Percentiles rank a stretch among this genome's conserved stretches.
Conservation (phyloP, 2,113 vertebrate species). For the Microcebus tavaratra region DNA sequence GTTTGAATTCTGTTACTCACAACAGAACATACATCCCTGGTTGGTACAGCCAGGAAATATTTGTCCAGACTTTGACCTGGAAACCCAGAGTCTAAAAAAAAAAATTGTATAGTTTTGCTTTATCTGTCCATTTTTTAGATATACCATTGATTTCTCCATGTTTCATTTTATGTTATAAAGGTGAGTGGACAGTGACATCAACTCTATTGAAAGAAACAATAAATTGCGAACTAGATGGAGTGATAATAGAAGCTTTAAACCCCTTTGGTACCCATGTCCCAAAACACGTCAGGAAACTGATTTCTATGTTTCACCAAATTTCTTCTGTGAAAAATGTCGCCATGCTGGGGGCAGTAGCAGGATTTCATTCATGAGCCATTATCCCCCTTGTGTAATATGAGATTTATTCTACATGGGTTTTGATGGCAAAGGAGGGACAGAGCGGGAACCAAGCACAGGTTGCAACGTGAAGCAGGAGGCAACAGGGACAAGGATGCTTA, state of each 20-base stretch:
- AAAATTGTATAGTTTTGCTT: background rate
- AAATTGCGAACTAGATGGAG: background rate
- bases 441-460: fast-evolving
- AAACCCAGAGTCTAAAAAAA: background rate
- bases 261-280: no score
- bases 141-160: background rate
- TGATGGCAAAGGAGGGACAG: background rate
- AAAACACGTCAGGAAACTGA: background rate
- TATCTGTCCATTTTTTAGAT: background rate
- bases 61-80: background rate
- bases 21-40: background rate
- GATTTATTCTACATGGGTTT: background rate
- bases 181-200: background rate
- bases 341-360: background rate
- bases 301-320: background rate
- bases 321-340: background rate
- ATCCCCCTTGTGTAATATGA: background rate
- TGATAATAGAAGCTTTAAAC: background rate
- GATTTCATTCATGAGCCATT: background rate
- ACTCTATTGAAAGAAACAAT: background rate
- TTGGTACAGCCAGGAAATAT: background rate
- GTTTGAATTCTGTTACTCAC: background rate
- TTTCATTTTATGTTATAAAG: background rate
- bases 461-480: no score
- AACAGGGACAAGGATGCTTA: background rate